Base-by-base conservation (phyloP, 2,888 invertebrate species). In the Cerastis rubricosa region DNA sequence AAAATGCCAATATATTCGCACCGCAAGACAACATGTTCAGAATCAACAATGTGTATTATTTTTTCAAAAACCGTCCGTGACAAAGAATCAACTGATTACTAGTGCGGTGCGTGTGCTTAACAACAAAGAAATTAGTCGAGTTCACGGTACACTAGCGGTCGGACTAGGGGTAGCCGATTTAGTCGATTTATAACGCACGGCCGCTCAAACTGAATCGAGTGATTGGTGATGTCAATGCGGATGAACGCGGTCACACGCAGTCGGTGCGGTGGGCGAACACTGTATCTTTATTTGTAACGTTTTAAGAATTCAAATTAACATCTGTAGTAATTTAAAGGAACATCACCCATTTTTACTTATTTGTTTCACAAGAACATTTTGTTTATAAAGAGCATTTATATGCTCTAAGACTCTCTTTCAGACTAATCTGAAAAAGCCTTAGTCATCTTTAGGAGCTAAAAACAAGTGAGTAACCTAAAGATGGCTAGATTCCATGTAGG, bases 121-220 rank as follows among this genome's bases (percentile, higher is more conserved):
- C 87, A 89, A 85, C 87, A 87, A 87, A 87, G 84, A 85, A 86
- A 88, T 90, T 90, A 90, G 90, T 81, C 71, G 75, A 84, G 82
- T 89, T 89, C 74, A 90, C 87, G 90, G 84, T 80, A 87, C 81
- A 87, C 77, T 81, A 85, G 84, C 74, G 64, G 78, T 71, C 74
- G 81, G 84, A 83, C 85, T 74, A 77, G 79, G 88, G 88, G 88
- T 88, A 70, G 81, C 64, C 83, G 87, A 84, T 86, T 86, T 86
- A 88, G 83, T 78, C 82, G 84, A 81, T 85, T 86, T 89, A 81
- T 76, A 85, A 89, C 93, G 95, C 95, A 95, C 94, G 96, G 92
- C 87, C 93, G 94, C 91, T 84, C 94, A 92, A 94, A 94, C 95
- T 95, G 94, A 96, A 96, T 95, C 90, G 92, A 80, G 88, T 94